A percentile compares a stretch with the other conserved stretches of the same genome.
phyloP scores from a whole-genome alignment of 2,797 vertebrate genomes.

The Botia almorhae region DNA sequence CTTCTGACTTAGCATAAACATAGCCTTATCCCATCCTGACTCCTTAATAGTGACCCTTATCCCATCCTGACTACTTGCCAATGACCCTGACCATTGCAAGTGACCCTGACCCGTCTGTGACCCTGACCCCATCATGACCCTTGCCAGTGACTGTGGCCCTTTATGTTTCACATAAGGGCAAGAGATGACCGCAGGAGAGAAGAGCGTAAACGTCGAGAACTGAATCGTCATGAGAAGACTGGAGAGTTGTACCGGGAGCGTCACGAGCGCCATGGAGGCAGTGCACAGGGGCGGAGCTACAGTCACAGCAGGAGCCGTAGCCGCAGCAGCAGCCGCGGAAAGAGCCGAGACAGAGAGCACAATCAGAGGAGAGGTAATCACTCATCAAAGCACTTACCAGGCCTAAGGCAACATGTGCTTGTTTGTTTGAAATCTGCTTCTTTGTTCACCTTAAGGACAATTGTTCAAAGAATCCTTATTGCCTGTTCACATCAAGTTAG shows the following conservation, averaged over 20 bases:
- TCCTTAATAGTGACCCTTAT: no score
- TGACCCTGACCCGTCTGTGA: no score
- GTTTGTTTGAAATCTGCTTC: no score
- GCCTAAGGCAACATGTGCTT: no score
- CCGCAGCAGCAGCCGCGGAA: slow-evolving; percentile 86
- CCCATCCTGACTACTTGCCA: no score
- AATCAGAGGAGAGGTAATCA: slow-evolving; percentile 84
- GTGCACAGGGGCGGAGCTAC: slow-evolving; percentile 76
- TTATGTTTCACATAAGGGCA: slow-evolving; percentile 69
- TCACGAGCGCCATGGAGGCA: slow-evolving; percentile 88
- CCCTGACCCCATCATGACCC: no score
- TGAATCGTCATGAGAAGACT: slow-evolving; percentile 87
- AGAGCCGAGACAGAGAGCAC: slow-evolving; percentile 88
- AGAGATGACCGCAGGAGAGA: slow-evolving; percentile 92
- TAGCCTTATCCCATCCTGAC: no score
- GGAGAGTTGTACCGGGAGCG: slow-evolving; percentile 89
- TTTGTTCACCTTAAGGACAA: no score
- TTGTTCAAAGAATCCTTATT: no score
- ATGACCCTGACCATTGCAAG: no score
- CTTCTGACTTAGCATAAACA: no score
- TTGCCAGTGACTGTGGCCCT: background rate
- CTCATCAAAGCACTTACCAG: background rate
- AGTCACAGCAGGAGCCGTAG: slow-evolving; percentile 80
- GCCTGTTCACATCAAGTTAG: no score
- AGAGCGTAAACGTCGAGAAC: slow-evolving; percentile 92